A percentile compares a stretch with the other conserved stretches of the same genome.
Evolutionary conservation across 2,797 vertebrate species (phyloP).

Genomic region (Dipus sagitta): DNA sequence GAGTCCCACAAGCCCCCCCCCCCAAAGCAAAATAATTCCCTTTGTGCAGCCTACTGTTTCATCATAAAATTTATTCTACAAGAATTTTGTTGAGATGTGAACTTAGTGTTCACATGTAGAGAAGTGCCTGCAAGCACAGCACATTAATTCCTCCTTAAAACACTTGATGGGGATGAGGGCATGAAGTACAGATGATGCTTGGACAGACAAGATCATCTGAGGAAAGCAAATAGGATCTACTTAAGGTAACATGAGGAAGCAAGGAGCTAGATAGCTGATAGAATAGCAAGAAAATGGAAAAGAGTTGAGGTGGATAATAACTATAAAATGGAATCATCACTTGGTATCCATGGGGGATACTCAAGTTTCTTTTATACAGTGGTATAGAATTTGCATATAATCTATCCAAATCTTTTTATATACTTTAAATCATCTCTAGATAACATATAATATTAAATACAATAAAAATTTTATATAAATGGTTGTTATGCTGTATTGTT

Average conservation of each 20-base stretch:
- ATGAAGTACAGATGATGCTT: conserved; percentile 1
- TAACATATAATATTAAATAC: conserved; percentile 15
- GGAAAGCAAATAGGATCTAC: background rate
- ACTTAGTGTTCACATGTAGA: background rate
- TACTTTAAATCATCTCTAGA: background rate
- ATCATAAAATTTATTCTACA: conserved; percentile 53
- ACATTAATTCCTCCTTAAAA: conserved; percentile 59
- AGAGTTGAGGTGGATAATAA: background rate
- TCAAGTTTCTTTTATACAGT: background rate
- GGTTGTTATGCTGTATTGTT: background rate
- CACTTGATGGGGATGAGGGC: background rate
- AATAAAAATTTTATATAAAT: background rate
- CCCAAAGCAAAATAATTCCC: conserved; percentile 32
- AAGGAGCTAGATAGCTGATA: background rate
- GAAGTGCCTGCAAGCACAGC: background rate
- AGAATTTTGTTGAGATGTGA: conserved; percentile 52
- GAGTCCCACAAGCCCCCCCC: background rate
- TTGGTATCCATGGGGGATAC: background rate
- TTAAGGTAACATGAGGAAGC: background rate
- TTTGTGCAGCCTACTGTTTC: conserved; percentile 12
- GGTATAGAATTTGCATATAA: background rate
- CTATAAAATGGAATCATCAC: background rate
- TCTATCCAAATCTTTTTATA: background rate
- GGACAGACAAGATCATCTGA: background rate
- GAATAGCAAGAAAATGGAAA: background rate